These are phyloP conservation scores for Trichonephila clavata DNA, from an alignment of 1,140 invertebrate species.

Conservation along the genomic window DNA sequence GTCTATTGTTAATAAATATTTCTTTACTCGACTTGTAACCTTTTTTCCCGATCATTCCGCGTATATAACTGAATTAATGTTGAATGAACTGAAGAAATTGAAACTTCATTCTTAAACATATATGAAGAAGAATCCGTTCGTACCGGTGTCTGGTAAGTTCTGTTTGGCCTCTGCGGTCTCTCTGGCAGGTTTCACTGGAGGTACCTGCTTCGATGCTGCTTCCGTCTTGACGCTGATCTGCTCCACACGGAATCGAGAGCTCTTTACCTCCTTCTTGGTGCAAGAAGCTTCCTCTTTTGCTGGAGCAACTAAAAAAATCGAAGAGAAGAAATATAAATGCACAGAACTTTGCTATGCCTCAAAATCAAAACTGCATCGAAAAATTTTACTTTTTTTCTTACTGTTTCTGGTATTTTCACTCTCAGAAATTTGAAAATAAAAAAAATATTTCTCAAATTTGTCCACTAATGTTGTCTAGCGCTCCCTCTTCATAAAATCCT, in stretches of 20 bases:
- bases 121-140: not conserved
- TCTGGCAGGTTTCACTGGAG: constrained; percentile 53
- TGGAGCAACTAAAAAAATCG: not conserved
- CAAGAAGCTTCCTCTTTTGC: not conserved
- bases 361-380: too few species aligned
- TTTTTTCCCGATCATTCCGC: too few species aligned
- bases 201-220: constrained; percentile 42
- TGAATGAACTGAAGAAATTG: not conserved
- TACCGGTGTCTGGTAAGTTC: constrained; percentile 81
- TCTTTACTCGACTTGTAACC: too few species aligned
- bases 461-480: too few species aligned
- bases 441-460: too few species aligned
- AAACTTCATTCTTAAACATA: not conserved
- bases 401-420: too few species aligned
- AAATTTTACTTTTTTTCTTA: too few species aligned
- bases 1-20: too few species aligned
- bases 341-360: too few species aligned
- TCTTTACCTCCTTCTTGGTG: constrained; percentile 60
- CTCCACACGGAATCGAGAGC: constrained; percentile 64
- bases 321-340: too few species aligned
- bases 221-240: constrained; percentile 65
- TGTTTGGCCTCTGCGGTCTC: constrained; percentile 81
- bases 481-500: too few species aligned
- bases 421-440: too few species aligned
- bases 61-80: not conserved